Percentiles rank a stretch among this genome's conserved stretches.
Evolutionary conservation across 2,888 invertebrate species (phyloP).

Genomic region (Pseudanteris insignis): DNA sequence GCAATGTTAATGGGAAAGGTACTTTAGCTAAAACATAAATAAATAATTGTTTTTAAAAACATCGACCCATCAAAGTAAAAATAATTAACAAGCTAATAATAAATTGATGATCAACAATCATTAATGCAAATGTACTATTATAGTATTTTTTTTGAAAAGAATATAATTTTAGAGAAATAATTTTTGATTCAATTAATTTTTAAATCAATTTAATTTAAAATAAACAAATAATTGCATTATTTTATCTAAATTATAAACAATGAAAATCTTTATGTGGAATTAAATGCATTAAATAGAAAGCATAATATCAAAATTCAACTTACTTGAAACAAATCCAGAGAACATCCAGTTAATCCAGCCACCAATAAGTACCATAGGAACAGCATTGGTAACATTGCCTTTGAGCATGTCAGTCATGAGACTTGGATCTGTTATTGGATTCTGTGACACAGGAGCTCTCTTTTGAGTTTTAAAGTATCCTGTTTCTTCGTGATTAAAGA

Average conservation of each 20-base stretch:
- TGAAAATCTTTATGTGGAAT: no score
- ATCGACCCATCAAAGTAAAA: no score
- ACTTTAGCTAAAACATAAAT: conserved; percentile 80
- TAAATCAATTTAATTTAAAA: no score
- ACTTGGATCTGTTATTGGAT: conserved; percentile 95
- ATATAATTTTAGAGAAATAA: no score
- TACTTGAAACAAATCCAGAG: conserved; percentile 98
- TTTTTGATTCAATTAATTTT: no score
- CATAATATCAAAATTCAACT: conserved; percentile 59
- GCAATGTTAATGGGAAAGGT: conserved; percentile 95
- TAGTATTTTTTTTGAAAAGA: no score
- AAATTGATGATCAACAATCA: no score
- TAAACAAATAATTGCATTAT: no score
- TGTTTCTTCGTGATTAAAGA: conserved; percentile 94
- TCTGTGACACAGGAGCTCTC: conserved; percentile 82
- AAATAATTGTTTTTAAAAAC: no score
- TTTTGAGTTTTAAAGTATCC: conserved; percentile 96
- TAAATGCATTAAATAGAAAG: neutral
- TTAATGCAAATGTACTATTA: no score
- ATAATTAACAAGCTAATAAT: no score
- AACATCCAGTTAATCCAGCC: conserved; percentile 99
- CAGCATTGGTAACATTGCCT: conserved; percentile 96
- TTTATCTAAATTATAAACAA: neutral
- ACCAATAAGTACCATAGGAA: conserved; percentile 99
- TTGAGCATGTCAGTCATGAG: conserved; percentile 99